phyloP scores from a whole-genome alignment of 2,888 invertebrate species.

The Serripes groenlandicus region DNA sequence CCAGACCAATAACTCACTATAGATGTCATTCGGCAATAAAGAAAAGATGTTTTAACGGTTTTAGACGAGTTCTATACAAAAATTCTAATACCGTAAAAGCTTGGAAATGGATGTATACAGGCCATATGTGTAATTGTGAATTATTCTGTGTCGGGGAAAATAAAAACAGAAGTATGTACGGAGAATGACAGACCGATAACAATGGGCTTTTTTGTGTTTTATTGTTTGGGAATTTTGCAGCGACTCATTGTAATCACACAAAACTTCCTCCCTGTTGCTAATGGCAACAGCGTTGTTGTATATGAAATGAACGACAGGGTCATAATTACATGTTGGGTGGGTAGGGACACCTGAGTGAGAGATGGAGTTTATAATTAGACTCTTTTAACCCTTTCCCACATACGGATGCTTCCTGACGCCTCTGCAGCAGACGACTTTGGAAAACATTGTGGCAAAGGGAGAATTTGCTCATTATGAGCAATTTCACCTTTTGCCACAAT shows the following conservation, averaged over 20 bases:
- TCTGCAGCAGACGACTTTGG: not conserved
- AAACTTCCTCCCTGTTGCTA: slow-evolving; percentile 43
- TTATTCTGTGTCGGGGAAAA: slow-evolving; percentile 39
- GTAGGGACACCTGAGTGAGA: slow-evolving; percentile 45
- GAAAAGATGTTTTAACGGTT: slow-evolving; percentile 34
- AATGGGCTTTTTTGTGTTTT: slow-evolving; percentile 30
- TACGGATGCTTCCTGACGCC: not conserved
- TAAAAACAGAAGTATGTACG: slow-evolving; percentile 18
- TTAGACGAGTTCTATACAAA: not conserved
- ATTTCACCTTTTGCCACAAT: not conserved
- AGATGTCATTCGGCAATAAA: slow-evolving; percentile 34
- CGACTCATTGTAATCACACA: slow-evolving; percentile 31
- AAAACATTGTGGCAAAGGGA: not conserved
- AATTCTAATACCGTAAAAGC: slow-evolving; percentile 43
- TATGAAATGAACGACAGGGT: slow-evolving; percentile 32
- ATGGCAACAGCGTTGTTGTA: slow-evolving; percentile 42
- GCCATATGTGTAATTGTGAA: slow-evolving; percentile 34
- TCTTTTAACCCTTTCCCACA: not conserved
- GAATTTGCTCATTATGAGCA: not conserved
- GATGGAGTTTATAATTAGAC: slow-evolving; percentile 24
- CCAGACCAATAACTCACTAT: slow-evolving; percentile 29
- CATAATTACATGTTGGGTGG: slow-evolving; percentile 46
- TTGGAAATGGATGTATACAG: slow-evolving; percentile 7
- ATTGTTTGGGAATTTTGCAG: slow-evolving; percentile 35
- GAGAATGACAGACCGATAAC: slow-evolving; percentile 11